phyloP scores from a whole-genome alignment of 2,113 vertebrate species.

The Oenanthe oenanthe region DNA sequence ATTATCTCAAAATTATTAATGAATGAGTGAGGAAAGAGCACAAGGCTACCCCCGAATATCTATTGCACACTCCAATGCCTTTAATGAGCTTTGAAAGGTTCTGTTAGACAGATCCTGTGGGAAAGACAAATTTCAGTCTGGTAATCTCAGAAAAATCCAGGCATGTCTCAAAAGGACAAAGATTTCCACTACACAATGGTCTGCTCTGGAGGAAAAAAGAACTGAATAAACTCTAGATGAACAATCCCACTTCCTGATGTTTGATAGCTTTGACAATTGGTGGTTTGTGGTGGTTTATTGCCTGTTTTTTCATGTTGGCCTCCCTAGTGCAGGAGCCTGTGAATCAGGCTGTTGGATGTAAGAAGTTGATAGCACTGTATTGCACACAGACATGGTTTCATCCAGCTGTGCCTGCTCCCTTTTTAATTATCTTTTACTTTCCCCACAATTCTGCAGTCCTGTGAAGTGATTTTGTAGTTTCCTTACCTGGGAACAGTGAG shows the following conservation, averaged over 20 bases:
- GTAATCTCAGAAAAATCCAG: neutral
- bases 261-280: neutral
- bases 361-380: neutral
- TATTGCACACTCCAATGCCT: neutral
- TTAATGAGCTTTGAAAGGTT: neutral
- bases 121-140: neutral
- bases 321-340: neutral
- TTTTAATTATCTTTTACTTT: neutral
- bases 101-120: accelerated
- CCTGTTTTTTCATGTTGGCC: neutral
- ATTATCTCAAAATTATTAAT: neutral
- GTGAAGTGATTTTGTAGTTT: neutral
- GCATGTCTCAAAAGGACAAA: neutral
- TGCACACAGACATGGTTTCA: neutral
- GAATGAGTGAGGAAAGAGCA: neutral
- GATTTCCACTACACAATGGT: neutral
- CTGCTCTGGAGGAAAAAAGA: neutral
- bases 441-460: neutral
- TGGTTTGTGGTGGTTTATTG: neutral
- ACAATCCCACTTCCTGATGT: neutral
- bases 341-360: neutral
- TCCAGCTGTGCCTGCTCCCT: neutral
- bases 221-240: neutral
- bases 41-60: neutral
- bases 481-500: neutral